Conservation (phyloP, 2,113 vertebrate species). For the Protomyctophum bolini region DNA sequence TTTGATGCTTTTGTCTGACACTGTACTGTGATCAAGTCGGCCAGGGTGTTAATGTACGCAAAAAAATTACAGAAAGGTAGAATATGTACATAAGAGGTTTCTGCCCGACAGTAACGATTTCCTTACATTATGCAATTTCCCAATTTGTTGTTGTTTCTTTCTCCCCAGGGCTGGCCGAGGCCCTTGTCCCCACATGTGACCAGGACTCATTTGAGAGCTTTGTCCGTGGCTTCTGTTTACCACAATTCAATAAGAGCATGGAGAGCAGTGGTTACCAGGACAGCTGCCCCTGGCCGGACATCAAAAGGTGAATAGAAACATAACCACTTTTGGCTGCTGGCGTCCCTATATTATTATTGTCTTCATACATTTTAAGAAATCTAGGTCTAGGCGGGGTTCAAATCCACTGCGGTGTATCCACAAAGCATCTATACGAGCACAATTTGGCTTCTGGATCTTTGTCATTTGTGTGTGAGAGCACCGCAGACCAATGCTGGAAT, state of each 20-base stretch:
- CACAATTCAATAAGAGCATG: slow-evolving; percentile 63
- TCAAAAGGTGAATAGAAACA: slow-evolving; percentile 53
- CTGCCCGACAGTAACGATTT: no score
- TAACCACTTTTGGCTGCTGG: no score
- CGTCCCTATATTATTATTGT: no score
- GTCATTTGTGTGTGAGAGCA: background rate
- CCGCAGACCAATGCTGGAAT: no score
- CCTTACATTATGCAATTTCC: no score
- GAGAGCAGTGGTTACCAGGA: slow-evolving; percentile 47
- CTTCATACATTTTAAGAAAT: no score
- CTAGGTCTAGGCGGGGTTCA: no score
- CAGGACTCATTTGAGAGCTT: slow-evolving; percentile 41
- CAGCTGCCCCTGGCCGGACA: slow-evolving; percentile 70
- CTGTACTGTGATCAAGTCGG: background rate
- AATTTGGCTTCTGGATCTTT: no score
- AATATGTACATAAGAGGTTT: no score
- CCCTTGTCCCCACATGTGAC: slow-evolving; percentile 48
- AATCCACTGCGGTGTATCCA: no score
- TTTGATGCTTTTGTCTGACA: background rate
- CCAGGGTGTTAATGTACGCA: background rate
- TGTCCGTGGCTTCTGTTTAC: slow-evolving; percentile 53
- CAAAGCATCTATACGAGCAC: no score
- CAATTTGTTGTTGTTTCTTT: background rate
- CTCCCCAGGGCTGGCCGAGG: slow-evolving; percentile 28
- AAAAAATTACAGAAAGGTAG: no score